These are phyloP conservation scores for Zoanthus sansibaricus DNA, from an alignment of 92 coral and sea anemone species.

Conservation along the genomic window DNA sequence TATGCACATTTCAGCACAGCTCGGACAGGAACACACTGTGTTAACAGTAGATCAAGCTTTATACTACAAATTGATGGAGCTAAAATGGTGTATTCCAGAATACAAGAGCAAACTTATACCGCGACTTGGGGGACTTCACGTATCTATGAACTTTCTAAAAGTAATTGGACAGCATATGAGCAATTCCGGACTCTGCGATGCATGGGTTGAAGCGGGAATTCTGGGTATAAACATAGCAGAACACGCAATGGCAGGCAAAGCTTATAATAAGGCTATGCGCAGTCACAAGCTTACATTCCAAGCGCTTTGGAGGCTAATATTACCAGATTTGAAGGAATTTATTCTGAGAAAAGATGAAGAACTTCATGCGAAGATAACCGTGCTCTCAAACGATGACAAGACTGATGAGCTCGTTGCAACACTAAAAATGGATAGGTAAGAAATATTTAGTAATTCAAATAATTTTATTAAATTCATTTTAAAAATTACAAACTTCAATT, in stretches of 20 bases:
- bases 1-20: constrained; percentile 62
- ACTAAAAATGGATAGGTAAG: too few relatives aligned
- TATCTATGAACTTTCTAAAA: constrained; percentile 61
- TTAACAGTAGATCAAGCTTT: constrained; percentile 68
- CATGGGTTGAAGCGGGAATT: constrained; percentile 62
- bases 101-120: constrained; percentile 56
- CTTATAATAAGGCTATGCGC: constrained; percentile 47
- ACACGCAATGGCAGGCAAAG: constrained; percentile 55
- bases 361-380: constrained; percentile 33
- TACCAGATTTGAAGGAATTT: too few relatives aligned
- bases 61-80: constrained; percentile 66
- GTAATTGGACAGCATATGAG: constrained; percentile 65
- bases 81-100: constrained; percentile 67
- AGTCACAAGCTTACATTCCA: too few relatives aligned
- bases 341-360: too few relatives aligned
- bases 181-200: constrained; percentile 57
- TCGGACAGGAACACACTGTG: constrained; percentile 63
- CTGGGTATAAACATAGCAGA: constrained; percentile 49
- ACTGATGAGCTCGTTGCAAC: constrained; percentile 1
- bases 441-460: too few relatives aligned
- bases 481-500: too few relatives aligned
- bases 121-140: constrained; percentile 71
- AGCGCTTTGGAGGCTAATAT: too few relatives aligned
- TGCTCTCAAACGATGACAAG: too few relatives aligned
- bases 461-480: too few relatives aligned